These are phyloP conservation scores for Scalopus aquaticus DNA, from an alignment of 2,113 vertebrate species.

Conservation along the genomic window DNA sequence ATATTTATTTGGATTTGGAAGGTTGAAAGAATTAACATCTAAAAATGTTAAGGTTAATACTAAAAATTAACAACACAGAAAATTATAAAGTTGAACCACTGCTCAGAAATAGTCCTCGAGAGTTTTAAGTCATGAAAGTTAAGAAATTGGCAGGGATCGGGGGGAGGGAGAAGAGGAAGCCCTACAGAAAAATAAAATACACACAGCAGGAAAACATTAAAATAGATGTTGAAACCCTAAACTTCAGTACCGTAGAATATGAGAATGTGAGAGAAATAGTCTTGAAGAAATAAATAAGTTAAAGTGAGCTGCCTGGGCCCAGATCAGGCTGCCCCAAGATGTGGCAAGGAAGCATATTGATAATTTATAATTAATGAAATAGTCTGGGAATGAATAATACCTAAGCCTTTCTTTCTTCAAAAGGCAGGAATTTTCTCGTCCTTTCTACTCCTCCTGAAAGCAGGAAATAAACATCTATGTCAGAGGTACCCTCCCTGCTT, in stretches of 20 bases:
- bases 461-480: not conserved
- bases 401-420: not conserved
- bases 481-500: not conserved
- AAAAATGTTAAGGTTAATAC: too few species aligned
- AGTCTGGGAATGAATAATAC: not conserved
- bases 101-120: not conserved
- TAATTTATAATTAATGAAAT: not conserved
- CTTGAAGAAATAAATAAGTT: not conserved
- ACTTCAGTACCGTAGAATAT: not conserved
- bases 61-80: not conserved
- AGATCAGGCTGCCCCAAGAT: not conserved
- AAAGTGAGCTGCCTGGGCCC: not conserved
- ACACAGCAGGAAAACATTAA: not conserved
- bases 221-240: not conserved
- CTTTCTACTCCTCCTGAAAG: not conserved
- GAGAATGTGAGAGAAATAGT: not conserved
- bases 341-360: not conserved
- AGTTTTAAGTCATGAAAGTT: slow-evolving; percentile 8
- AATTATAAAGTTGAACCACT: not conserved
- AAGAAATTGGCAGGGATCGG: not conserved
- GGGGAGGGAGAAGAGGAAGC: too few species aligned
- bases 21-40: not conserved
- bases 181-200: not conserved
- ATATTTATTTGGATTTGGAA: not conserved
- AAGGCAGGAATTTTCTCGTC: not conserved